A percentile compares a stretch with the other conserved stretches of the same genome.
Evolutionary conservation across 1,140 invertebrate genomes (phyloP).

Genomic region (Hormaphis cornu): DNA sequence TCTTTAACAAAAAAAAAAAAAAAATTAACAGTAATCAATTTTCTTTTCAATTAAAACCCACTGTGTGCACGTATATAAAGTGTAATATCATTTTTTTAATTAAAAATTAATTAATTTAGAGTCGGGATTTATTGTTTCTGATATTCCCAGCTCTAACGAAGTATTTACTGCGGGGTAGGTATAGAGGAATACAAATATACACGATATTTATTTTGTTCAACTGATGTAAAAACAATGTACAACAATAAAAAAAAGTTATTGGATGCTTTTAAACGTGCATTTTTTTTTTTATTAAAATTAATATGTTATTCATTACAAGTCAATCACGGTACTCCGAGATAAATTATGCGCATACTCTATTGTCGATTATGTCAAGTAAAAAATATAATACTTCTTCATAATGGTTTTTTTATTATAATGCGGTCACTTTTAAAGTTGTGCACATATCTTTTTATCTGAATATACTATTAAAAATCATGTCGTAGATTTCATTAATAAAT

Average conservation of each 20-base stretch:
- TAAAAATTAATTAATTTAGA: background rate
- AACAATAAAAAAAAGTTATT: background rate
- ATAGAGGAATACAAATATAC: too few relatives aligned
- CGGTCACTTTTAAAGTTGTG: too few relatives aligned
- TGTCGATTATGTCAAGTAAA: background rate
- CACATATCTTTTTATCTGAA: too few relatives aligned
- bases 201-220: background rate
- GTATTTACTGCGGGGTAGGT: background rate
- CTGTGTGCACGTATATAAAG: background rate
- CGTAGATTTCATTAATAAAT: too few relatives aligned
- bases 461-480: too few relatives aligned
- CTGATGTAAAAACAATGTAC: too few relatives aligned
- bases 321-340: background rate
- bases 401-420: too few relatives aligned
- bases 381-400: too few relatives aligned
- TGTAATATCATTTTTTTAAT: background rate
- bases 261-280: background rate
- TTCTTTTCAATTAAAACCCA: too few relatives aligned
- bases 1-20: too few relatives aligned
- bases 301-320: background rate
- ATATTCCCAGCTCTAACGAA: too few relatives aligned
- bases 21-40: slow-evolving; percentile 3
- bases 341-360: background rate
- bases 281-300: background rate
- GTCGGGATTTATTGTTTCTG: background rate